phyloP scores from a whole-genome alignment of 2,888 invertebrate species.

The Harpagoxenus sublaevis region DNA sequence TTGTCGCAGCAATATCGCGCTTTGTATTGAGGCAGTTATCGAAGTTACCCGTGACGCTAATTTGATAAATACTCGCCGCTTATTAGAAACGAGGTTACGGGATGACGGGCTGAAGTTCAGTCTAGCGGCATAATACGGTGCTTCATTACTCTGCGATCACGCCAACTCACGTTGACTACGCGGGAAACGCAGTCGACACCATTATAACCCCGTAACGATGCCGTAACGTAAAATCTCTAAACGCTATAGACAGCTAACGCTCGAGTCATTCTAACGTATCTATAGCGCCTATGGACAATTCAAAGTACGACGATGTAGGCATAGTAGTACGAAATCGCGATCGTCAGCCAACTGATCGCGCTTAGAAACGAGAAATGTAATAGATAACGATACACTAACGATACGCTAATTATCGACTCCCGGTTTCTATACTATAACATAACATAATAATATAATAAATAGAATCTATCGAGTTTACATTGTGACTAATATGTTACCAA shows the following conservation, averaged over 20 bases:
- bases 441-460: no score
- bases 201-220: constrained; percentile 31
- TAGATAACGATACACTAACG: background rate
- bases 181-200: constrained; percentile 10
- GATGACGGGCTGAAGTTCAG: constrained; percentile 57
- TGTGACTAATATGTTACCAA: background rate
- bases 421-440: background rate
- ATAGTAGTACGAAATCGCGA: background rate
- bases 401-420: background rate
- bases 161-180: constrained; percentile 40
- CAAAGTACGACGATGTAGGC: constrained; percentile 11
- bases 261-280: background rate
- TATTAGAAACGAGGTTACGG: constrained; percentile 63
- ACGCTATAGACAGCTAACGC: constrained; percentile 33
- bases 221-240: constrained; percentile 41
- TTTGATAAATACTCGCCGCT: constrained; percentile 62
- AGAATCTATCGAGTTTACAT: no score
- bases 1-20: constrained; percentile 41
- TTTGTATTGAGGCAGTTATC: constrained; percentile 50
- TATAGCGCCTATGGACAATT: background rate
- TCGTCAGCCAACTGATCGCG: background rate
- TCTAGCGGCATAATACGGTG: constrained; percentile 55
- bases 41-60: constrained; percentile 60
- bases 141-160: constrained; percentile 58
- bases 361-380: background rate